Percentiles rank a stretch among this genome's conserved stretches.
Evolutionary conservation across 1,140 invertebrate genomes (phyloP).

Genomic region (Matsumurasca onukii): DNA sequence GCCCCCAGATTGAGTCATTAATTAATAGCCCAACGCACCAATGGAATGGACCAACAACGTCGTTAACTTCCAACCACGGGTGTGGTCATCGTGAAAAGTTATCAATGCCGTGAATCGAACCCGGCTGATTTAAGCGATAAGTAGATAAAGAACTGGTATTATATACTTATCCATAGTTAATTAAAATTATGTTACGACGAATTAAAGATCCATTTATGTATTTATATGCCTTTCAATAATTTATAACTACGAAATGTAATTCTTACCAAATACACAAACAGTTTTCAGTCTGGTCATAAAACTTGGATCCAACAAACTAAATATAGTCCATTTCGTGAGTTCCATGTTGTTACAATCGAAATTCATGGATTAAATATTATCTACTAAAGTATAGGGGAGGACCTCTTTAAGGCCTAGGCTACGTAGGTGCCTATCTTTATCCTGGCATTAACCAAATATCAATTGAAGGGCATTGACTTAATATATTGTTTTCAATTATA

Average conservation of each 20-base stretch:
- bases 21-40: too few relatives aligned
- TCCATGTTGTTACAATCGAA: constrained; percentile 44
- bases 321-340: constrained; percentile 63
- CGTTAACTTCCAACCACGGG: background rate
- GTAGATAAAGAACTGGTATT: background rate
- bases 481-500: too few relatives aligned
- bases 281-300: constrained; percentile 56
- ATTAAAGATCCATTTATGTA: background rate
- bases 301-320: constrained; percentile 57
- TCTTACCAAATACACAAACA: constrained; percentile 61
- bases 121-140: background rate
- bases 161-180: background rate
- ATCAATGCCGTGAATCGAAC: background rate
- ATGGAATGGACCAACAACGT: background rate
- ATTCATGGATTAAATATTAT: too few relatives aligned
- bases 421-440: too few relatives aligned
- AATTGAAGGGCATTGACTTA: too few relatives aligned
- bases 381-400: too few relatives aligned
- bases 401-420: too few relatives aligned
- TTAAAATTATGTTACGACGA: background rate
- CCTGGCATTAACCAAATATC: too few relatives aligned
- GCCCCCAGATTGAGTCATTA: too few relatives aligned
- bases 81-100: too few relatives aligned
- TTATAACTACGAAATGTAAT: too few relatives aligned
- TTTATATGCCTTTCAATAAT: background rate